Evolutionary conservation across 37 sponge, comb jelly and placozoan species (phyloP), one percentile per base, ranked within the genome.

Genomic region (Geodia barretti): DNA sequence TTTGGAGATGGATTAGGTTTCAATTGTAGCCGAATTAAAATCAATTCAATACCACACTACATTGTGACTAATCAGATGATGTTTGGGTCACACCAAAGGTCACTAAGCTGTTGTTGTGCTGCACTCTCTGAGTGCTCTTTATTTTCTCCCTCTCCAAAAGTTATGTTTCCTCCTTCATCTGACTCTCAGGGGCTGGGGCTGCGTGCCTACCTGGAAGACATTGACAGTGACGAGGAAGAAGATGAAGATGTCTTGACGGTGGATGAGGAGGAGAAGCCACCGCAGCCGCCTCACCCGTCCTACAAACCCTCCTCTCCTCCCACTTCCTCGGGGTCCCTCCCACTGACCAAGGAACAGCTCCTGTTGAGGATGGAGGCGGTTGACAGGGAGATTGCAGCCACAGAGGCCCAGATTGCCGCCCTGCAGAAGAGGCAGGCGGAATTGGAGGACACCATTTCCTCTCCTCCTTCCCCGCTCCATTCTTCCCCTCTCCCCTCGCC

Each of bases 181-280:
- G n/a, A n/a, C n/a, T 38, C 71, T 0, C 71, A 70, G 41, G 71
- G 71, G 17, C 71, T 69, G 1, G 80, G 80, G 38, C 76, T 88
- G 34, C 83, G 83, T 83, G 84, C 89, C 28, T 88, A 83, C 70
- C 59, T 88, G 74, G 86, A 88, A 40, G 93, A 93, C 42, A 93
- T 93, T 68, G 90, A 85, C 64, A 93, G 93, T 78, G 93, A 93
- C 30, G 93, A 93, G 30, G 92, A 14, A 14, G 54, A 86, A 43
- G n/a, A 73, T 72, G 65, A 78, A 77, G 37, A 60, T 21, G 38
- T 76, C 20, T 30, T 65, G 21, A 38, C 34, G 62, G 69, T 40
- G 17, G 75, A 73, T 34, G 84, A 83, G 3, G 85, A 78, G 1
- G 41, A 65, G 7, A 64, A 72, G n/a, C n/a, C 65, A 30, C 39